phyloP scores from a whole-genome alignment of 2,888 invertebrate genomes.

The Clanis bilineata region DNA sequence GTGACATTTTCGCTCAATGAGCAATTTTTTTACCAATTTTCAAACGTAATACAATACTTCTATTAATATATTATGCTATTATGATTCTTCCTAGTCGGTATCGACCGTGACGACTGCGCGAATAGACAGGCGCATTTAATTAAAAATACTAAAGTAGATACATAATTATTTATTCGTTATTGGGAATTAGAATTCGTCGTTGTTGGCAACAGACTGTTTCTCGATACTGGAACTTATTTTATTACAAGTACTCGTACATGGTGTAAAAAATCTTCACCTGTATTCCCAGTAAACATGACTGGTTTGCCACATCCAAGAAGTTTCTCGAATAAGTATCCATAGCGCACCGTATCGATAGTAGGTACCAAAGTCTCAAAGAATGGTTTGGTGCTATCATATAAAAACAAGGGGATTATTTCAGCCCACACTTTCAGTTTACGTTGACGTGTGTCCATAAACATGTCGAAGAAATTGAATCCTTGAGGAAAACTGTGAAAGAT shows the following conservation, averaged over 20 bases:
- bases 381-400: slow-evolving; percentile 85
- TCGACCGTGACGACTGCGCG: no score
- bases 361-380: slow-evolving; percentile 96
- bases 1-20: no score
- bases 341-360: slow-evolving; percentile 94
- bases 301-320: slow-evolving; percentile 88
- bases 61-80: no score
- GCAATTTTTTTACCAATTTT: no score
- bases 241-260: background rate
- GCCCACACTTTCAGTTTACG: slow-evolving; percentile 89
- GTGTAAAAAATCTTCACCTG: slow-evolving; percentile 74
- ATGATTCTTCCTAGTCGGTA: no score
- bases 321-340: slow-evolving; percentile 90
- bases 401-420: slow-evolving; percentile 88
- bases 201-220: no score
- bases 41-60: no score
- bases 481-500: slow-evolving; percentile 83
- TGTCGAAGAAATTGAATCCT: slow-evolving; percentile 87
- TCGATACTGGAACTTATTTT: no score
- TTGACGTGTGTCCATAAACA: slow-evolving; percentile 87
- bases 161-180: no score
- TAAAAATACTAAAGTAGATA: no score
- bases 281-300: slow-evolving; percentile 94
- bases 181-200: no score
- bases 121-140: no score